A percentile compares a stretch with the other conserved stretches of the same genome.
phyloP scores from a whole-genome alignment of 1,140 invertebrate genomes.

The Lepidostoma basale region DNA sequence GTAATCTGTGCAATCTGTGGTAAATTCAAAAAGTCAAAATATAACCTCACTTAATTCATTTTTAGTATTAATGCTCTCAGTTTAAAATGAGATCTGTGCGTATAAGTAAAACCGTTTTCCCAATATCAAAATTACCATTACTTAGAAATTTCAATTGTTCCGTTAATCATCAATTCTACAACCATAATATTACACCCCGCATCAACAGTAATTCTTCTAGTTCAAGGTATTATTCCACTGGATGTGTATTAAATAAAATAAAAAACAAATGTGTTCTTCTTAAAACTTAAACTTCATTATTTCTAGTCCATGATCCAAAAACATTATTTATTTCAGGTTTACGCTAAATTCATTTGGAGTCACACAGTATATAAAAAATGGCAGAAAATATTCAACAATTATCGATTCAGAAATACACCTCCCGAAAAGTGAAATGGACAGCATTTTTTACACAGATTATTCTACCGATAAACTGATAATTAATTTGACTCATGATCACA shows the following conservation, averaged over 20 bases:
- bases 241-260: too few species aligned
- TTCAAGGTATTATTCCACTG: not conserved
- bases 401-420: not conserved
- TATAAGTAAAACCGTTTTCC: not conserved
- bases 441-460: not conserved
- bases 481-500: slow-evolving; percentile 1
- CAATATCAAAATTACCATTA: not conserved
- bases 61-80: too few species aligned
- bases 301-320: too few species aligned
- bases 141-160: not conserved
- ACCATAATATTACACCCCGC: not conserved
- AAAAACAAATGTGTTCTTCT: too few species aligned
- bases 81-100: slow-evolving; percentile 2
- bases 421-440: not conserved
- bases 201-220: not conserved
- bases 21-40: too few species aligned
- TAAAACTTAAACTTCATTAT: too few species aligned
- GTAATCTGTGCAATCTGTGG: too few species aligned
- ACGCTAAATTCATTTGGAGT: too few species aligned
- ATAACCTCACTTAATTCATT: too few species aligned
- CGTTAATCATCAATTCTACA: not conserved
- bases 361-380: too few species aligned
- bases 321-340: too few species aligned
- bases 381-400: not conserved
- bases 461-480: not conserved